A percentile compares a stretch with the other conserved stretches of the same genome.
phyloP scores from a whole-genome alignment of 2,888 invertebrate species.

The Latrodectus elegans region DNA sequence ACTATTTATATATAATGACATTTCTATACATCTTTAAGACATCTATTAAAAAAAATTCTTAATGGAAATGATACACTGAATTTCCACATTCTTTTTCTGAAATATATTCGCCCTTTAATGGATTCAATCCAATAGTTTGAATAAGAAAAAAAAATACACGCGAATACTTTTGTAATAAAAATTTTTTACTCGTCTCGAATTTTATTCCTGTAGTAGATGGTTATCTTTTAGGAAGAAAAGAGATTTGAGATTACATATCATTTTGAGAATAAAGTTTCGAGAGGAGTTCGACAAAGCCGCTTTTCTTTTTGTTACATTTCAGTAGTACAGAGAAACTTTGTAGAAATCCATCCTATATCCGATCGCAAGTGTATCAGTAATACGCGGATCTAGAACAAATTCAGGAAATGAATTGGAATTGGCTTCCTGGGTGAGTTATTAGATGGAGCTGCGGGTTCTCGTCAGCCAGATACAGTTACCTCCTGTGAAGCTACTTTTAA shows the following conservation, averaged over 20 bases:
- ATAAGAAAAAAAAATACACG: not conserved
- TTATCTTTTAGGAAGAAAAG: not conserved
- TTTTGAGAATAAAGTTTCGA: not conserved
- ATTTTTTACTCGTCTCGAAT: not conserved
- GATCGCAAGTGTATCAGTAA: not conserved
- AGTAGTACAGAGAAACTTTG: not conserved
- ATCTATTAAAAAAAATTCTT: no score
- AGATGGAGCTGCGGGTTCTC: not conserved
- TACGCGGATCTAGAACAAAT: not conserved
- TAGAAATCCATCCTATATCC: not conserved
- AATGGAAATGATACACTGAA: no score
- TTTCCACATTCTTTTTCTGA: no score
- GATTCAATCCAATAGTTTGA: no score
- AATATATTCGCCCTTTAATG: no score
- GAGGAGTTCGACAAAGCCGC: not conserved
- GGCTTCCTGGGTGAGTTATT: not conserved
- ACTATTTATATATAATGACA: no score
- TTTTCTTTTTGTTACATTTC: not conserved
- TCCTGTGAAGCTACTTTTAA: no score
- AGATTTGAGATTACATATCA: not conserved
- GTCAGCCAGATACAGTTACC: no score
- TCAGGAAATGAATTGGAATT: slow-evolving; percentile 5
- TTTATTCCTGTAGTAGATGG: not conserved
- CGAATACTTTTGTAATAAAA: not conserved
- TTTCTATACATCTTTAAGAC: no score